These are phyloP conservation scores for Hemicrepidius hirtus DNA, from an alignment of 2,888 invertebrate genomes.

Conservation along the genomic window DNA sequence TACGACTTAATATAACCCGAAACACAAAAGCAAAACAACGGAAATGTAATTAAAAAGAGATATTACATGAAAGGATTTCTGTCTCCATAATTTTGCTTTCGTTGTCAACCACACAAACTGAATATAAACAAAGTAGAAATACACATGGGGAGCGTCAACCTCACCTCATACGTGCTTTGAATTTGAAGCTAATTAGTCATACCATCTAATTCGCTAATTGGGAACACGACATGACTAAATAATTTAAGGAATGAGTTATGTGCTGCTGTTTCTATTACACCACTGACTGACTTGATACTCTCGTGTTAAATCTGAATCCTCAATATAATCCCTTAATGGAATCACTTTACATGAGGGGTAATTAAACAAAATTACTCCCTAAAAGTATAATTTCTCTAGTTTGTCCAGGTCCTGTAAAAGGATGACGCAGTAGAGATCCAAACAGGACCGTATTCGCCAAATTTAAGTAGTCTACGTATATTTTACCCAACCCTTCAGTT, in stretches of 20 bases:
- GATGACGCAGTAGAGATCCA: too few relatives aligned
- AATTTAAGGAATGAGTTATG: constrained; percentile 55
- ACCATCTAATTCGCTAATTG: constrained; percentile 62
- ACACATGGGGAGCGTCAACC: constrained; percentile 41
- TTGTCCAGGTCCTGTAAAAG: too few relatives aligned
- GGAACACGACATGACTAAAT: constrained; percentile 60
- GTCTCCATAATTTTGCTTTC: constrained; percentile 14
- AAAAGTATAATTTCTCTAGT: too few relatives aligned
- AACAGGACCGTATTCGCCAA: too few relatives aligned
- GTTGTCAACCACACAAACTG: constrained; percentile 34
- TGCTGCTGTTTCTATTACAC: constrained; percentile 1
- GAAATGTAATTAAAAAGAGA: too few relatives aligned
- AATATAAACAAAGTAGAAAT: constrained; percentile 48
- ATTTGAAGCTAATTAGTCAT: constrained; percentile 61
- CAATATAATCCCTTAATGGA: constrained; percentile 12
- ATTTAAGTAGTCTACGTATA: too few relatives aligned
- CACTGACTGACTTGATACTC: constrained; percentile 21
- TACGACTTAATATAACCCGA: too few relatives aligned
- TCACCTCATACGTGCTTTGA: constrained; percentile 53
- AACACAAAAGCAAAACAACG: too few relatives aligned
- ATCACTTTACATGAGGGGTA: not conserved
- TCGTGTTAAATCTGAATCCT: not conserved
- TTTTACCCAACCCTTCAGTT: too few relatives aligned
- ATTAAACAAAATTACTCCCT: too few relatives aligned
- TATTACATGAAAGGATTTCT: not conserved